phyloP scores from a whole-genome alignment of 2,888 invertebrate genomes.

The Drosophila bunnanda region DNA sequence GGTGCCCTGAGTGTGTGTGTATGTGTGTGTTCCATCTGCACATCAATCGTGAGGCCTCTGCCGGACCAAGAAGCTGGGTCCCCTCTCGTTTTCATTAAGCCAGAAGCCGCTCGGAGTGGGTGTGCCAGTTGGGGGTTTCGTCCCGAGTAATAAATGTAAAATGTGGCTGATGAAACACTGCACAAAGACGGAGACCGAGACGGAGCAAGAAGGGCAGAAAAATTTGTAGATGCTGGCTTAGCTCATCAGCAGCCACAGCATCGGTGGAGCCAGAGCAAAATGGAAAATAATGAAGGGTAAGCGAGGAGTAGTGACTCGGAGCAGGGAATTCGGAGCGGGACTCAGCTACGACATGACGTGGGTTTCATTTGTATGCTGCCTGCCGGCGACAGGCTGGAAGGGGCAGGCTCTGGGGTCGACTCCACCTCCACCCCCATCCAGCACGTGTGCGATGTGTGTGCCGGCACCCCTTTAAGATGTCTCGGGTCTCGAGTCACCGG shows the following conservation, averaged over 20 bases:
- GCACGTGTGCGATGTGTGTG: conserved; percentile 39
- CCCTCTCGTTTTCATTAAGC: conserved; percentile 76
- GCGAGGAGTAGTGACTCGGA: conserved; percentile 27
- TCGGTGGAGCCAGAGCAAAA: conserved; percentile 41
- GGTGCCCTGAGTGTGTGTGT: conserved; percentile 57
- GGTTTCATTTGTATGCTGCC: conserved; percentile 79
- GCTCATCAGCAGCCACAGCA: conserved; percentile 61
- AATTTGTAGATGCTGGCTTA: conserved; percentile 70
- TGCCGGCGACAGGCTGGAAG: conserved; percentile 68
- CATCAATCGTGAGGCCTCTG: conserved; percentile 73
- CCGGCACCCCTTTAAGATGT: conserved; percentile 54
- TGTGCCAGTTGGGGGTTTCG: conserved; percentile 39
- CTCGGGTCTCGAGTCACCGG: conserved; percentile 45
- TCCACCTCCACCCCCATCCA: conserved; percentile 8
- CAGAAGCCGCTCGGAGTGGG: conserved; percentile 26
- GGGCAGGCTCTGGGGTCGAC: conserved; percentile 31
- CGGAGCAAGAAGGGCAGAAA: conserved; percentile 61
- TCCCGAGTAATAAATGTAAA: conserved; percentile 79
- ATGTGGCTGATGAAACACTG: conserved; percentile 73
- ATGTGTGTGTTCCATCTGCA: conserved; percentile 67
- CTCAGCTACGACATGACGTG: conserved; percentile 75
- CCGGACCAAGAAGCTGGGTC: conserved; percentile 32
- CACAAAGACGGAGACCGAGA: conserved; percentile 63
- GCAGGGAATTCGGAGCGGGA: conserved; percentile 32
- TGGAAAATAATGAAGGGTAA: conserved; percentile 72